These are phyloP conservation scores for Pristionchus mayeri DNA, from an alignment of 2,888 invertebrate genomes.

Conservation along the genomic window DNA sequence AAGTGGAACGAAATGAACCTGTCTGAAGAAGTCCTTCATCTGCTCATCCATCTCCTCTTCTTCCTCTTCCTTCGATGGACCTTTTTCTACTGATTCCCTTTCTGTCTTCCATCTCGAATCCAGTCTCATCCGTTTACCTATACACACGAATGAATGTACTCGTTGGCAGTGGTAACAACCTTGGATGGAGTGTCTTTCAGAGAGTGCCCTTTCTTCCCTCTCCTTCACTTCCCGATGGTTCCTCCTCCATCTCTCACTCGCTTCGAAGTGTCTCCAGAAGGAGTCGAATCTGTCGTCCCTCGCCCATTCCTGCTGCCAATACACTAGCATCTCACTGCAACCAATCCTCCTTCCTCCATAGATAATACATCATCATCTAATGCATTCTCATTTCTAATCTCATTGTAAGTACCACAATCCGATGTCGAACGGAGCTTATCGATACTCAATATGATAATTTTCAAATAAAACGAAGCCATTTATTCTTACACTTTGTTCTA, in stretches of 20 bases:
- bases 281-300: conserved; percentile 23
- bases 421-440: not conserved
- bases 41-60: too few relatives aligned
- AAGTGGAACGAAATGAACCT: not conserved
- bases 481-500: conserved; percentile 8
- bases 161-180: not conserved
- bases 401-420: not conserved
- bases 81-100: not conserved
- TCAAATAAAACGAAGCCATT: not conserved
- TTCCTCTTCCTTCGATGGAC: conserved; percentile 16
- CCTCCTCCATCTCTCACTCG: conserved; percentile 4
- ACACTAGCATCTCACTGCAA: conserved; percentile 11
- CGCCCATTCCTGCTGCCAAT: conserved; percentile 39
- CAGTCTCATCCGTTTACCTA: not conserved
- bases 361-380: not conserved
- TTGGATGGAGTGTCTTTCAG: not conserved
- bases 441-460: not conserved
- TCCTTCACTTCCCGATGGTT: not conserved
- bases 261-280: conserved; percentile 39
- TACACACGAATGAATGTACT: not conserved
- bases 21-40: conserved; percentile 40
- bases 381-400: not conserved
- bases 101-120: not conserved
- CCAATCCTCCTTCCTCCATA: not conserved
- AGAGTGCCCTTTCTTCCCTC: not conserved